These are phyloP conservation scores for Scaptomyza parva DNA, from an alignment of 2,888 invertebrate species.

Conservation along the genomic window DNA sequence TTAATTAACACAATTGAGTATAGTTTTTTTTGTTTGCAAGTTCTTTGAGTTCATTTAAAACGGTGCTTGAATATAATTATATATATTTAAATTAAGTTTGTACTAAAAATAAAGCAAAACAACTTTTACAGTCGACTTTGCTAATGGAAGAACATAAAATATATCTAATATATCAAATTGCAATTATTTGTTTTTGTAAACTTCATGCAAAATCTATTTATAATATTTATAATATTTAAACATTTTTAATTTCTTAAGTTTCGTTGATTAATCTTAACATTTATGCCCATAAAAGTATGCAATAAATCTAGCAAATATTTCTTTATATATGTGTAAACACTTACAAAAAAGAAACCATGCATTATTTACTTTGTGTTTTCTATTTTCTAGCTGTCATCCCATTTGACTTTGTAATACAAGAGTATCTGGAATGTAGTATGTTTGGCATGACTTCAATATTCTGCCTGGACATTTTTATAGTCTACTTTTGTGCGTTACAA, in stretches of 20 bases:
- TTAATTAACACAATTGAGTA: slow-evolving; percentile 27
- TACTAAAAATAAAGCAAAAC: neutral
- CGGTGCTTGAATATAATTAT: neutral
- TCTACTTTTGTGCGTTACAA: slow-evolving; percentile 51
- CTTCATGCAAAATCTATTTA: no score
- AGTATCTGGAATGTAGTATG: neutral
- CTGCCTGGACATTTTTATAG: slow-evolving; percentile 14
- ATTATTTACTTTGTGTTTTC: neutral
- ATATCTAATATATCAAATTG: no score
- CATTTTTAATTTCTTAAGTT: neutral
- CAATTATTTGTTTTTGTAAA: no score
- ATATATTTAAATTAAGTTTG: neutral
- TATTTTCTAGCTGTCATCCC: neutral
- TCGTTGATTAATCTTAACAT: neutral
- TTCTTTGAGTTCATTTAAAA: slow-evolving; percentile 2
- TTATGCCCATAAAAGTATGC: slow-evolving; percentile 37
- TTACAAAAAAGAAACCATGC: neutral
- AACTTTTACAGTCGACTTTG: neutral
- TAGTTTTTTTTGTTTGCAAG: slow-evolving; percentile 13
- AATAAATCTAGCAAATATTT: neutral
- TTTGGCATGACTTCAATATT: slow-evolving; percentile 4
- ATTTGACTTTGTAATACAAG: slow-evolving; percentile 13
- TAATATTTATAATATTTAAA: no score
- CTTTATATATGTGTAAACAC: neutral
- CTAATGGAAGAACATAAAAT: neutral